A percentile compares a stretch with the other conserved stretches of the same genome.
These are phyloP conservation scores for Anthonomus grandis DNA, from an alignment of 1,140 invertebrate genomes.

Conservation along the genomic window DNA sequence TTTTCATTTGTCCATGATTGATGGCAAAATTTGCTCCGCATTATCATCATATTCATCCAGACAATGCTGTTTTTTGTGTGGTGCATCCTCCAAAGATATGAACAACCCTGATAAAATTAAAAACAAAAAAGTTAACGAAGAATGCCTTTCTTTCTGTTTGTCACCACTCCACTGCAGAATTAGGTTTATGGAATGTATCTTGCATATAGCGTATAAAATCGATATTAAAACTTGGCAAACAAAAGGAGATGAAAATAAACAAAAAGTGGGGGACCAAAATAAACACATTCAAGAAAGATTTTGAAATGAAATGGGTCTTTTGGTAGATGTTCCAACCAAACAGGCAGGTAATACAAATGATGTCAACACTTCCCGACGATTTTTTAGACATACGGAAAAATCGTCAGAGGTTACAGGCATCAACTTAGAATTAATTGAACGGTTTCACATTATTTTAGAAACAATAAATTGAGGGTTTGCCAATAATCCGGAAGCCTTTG, in stretches of 20 bases:
- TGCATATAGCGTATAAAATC: background rate
- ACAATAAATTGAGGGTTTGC: too few species aligned
- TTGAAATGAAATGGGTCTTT: background rate
- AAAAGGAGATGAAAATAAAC: background rate
- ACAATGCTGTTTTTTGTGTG: too few species aligned
- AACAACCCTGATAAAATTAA: background rate
- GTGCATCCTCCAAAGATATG: too few species aligned
- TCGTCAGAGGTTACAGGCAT: too few species aligned
- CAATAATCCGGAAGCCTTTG: too few species aligned
- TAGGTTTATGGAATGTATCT: background rate
- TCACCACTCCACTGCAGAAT: background rate
- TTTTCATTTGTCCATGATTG: too few species aligned
- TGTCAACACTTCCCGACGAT: background rate
- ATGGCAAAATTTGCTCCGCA: too few species aligned
- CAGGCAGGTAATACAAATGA: background rate
- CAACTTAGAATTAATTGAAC: too few species aligned
- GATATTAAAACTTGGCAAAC: background rate
- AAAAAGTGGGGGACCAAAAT: background rate
- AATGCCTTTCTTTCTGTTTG: background rate
- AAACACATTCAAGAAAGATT: background rate
- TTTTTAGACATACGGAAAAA: background rate
- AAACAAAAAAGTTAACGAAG: background rate
- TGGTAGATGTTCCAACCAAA: background rate
- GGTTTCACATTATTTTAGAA: too few species aligned
- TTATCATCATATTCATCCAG: too few species aligned